Conservation (phyloP, 2,888 invertebrate genomes). For the Synergus itoensis region DNA sequence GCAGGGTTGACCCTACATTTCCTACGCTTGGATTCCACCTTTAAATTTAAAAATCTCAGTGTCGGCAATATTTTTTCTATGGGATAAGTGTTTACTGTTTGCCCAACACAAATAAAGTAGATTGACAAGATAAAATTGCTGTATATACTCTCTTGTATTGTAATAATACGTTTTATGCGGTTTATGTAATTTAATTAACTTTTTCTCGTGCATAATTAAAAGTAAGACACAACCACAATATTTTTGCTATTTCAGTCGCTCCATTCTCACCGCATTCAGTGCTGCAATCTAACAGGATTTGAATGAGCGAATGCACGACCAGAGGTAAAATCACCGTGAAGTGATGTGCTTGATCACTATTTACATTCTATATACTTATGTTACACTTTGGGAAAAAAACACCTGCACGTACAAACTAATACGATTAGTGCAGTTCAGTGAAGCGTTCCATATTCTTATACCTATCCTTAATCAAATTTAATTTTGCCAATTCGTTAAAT, state of each 20-base stretch:
- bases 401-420: constrained; percentile 4
- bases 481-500: no score
- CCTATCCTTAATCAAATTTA: no score
- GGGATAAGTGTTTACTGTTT: background rate
- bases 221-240: background rate
- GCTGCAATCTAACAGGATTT: constrained; percentile 36
- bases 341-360: constrained; percentile 12
- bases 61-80: background rate
- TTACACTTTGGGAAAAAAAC: background rate
- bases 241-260: constrained; percentile 25
- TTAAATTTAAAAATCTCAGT: constrained; percentile 1
- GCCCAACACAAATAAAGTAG: background rate
- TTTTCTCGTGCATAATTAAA: background rate
- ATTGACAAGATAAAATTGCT: background rate
- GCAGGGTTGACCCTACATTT: background rate
- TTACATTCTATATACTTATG: constrained; percentile 18
- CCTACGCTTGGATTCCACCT: constrained; percentile 9
- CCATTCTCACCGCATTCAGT: constrained; percentile 7
- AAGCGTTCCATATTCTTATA: background rate
- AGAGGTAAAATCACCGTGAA: constrained; percentile 31
- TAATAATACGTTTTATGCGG: background rate
- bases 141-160: background rate
- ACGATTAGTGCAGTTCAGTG: background rate
- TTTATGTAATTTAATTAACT: background rate
- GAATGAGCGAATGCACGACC: constrained; percentile 8